phyloP scores from a whole-genome alignment of 2,888 invertebrate species.

The Xanthia icteritia region DNA sequence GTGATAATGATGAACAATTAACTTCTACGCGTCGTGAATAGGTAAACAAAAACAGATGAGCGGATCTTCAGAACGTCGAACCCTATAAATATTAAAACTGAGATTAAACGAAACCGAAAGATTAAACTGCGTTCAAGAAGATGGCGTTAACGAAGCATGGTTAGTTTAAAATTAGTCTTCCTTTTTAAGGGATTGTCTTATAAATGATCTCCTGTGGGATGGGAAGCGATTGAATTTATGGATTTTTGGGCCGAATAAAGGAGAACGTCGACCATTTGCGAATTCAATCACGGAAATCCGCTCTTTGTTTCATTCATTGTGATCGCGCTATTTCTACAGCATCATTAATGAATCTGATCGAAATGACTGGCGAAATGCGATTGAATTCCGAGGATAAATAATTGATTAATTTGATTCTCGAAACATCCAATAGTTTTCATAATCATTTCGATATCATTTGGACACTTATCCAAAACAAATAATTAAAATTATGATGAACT shows the following conservation, averaged over 20 bases:
- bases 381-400: constrained; percentile 24
- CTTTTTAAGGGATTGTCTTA: constrained; percentile 36
- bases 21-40: constrained; percentile 32
- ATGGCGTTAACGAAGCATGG: constrained; percentile 31
- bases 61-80: constrained; percentile 26
- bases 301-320: constrained; percentile 52
- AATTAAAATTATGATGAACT: neutral
- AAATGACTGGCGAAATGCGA: constrained; percentile 35
- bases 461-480: neutral
- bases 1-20: constrained; percentile 28
- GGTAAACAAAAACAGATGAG: constrained; percentile 41
- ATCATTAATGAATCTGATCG: constrained; percentile 25
- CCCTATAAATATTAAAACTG: constrained; percentile 50
- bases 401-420: constrained; percentile 26
- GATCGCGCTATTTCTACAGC: constrained; percentile 31
- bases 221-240: constrained; percentile 4
- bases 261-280: constrained; percentile 13
- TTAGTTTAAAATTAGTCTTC: constrained; percentile 41
- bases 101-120: constrained; percentile 44
- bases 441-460: neutral
- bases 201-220: constrained; percentile 15
- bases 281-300: constrained; percentile 50
- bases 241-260: constrained; percentile 5
- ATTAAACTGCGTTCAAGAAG: constrained; percentile 21
- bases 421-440: neutral